Percentiles rank a stretch among this genome's conserved stretches.
These are phyloP conservation scores for Ondatra zibethicus DNA, from an alignment of 2,113 vertebrate species.

Conservation along the genomic window DNA sequence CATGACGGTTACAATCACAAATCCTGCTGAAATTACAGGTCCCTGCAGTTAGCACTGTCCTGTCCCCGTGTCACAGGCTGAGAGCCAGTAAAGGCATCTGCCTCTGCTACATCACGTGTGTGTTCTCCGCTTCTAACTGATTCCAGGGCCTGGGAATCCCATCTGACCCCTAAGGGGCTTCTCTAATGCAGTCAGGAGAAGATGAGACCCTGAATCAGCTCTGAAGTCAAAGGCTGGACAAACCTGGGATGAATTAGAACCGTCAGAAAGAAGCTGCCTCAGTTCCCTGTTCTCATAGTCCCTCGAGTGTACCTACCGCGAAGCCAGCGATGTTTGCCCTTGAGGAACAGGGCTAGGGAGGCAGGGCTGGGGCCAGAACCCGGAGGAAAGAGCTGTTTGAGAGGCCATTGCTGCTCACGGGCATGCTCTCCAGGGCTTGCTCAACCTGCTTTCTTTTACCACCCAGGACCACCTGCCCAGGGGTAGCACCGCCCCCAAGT, in stretches of 20 bases:
- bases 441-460: background rate
- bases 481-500: background rate
- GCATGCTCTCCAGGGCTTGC: background rate
- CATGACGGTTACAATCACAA: background rate
- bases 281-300: slow-evolving; percentile 85
- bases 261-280: slow-evolving; percentile 87
- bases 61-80: background rate
- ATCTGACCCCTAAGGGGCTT: slow-evolving; percentile 90
- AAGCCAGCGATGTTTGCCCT: background rate
- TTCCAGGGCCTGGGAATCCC: slow-evolving; percentile 94
- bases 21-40: background rate
- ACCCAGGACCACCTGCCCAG: background rate
- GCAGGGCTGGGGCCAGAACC: no score
- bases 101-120: slow-evolving; percentile 87
- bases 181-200: slow-evolving; percentile 91
- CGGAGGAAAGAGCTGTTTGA: background rate
- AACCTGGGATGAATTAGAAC: slow-evolving; percentile 90
- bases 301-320: slow-evolving; percentile 80
- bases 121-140: slow-evolving; percentile 92
- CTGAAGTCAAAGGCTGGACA: slow-evolving; percentile 88
- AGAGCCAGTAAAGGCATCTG: slow-evolving; percentile 81
- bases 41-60: background rate
- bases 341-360: background rate
- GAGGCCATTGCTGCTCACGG: background rate
- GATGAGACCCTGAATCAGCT: slow-evolving; percentile 85